A percentile compares a stretch with the other conserved stretches of the same genome.
Evolutionary conservation across 64 coral and sea anemone species (phyloP).

Genomic region (Hydrozoanthus tunicans): DNA sequence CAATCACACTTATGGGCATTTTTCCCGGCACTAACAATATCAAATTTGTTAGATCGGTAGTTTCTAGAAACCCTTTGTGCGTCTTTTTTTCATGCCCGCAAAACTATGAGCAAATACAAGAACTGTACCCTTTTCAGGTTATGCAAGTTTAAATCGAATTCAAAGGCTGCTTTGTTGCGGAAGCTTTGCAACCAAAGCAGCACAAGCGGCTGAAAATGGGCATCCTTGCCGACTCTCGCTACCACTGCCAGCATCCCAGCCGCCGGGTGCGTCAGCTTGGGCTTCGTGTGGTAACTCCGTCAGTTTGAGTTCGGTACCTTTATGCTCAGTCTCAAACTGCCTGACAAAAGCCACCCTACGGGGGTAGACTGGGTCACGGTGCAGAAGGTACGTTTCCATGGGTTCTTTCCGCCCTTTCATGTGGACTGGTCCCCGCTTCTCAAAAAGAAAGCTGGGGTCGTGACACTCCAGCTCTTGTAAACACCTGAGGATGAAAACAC

Average conservation of each 20-base stretch:
- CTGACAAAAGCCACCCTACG: conserved; percentile 42
- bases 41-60: too few relatives aligned
- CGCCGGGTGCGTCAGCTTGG: neutral
- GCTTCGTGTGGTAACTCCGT: neutral
- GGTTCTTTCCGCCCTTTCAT: conserved; percentile 88
- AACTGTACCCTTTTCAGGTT: too few relatives aligned
- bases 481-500: conserved; percentile 54
- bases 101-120: too few relatives aligned
- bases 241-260: neutral
- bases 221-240: neutral
- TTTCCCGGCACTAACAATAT: too few relatives aligned
- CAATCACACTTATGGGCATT: too few relatives aligned
- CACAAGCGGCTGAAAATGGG: neutral
- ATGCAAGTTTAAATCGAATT: neutral
- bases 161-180: neutral
- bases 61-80: too few relatives aligned
- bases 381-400: conserved; percentile 82
- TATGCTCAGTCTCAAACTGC: conserved; percentile 15
- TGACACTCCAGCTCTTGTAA: conserved; percentile 64
- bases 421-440: conserved; percentile 76
- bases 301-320: neutral
- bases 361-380: conserved; percentile 60
- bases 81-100: too few relatives aligned
- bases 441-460: conserved; percentile 82
- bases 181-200: neutral